Conservation (phyloP, 1,140 invertebrate species). For the Drosophila saltans region DNA sequence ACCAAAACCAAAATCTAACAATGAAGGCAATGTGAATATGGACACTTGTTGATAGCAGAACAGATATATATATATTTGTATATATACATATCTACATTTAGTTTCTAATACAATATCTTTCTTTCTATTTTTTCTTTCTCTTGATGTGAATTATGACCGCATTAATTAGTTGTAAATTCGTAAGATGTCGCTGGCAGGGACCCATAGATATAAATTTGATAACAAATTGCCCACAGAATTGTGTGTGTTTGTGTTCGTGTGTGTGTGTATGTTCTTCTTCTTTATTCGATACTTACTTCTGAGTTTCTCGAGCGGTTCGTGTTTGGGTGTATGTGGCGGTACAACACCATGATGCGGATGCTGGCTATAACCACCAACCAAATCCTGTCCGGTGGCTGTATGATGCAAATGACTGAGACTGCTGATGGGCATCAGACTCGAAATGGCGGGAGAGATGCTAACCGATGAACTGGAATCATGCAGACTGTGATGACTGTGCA, state of each 20-base stretch:
- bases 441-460: constrained; percentile 87
- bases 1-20: background rate
- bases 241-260: background rate
- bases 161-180: constrained; percentile 82
- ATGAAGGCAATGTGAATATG: constrained; percentile 68
- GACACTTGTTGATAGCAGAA: constrained; percentile 68
- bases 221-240: constrained; percentile 77
- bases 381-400: constrained; percentile 70
- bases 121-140: background rate
- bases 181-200: constrained; percentile 35
- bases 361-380: constrained; percentile 83
- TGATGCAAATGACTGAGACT: constrained; percentile 84
- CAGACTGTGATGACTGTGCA: constrained; percentile 85
- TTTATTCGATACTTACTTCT: constrained; percentile 88
- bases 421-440: constrained; percentile 86
- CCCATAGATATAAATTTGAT: constrained; percentile 58
- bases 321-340: constrained; percentile 85
- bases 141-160: constrained; percentile 70
- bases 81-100: constrained; percentile 15
- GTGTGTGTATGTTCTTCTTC: constrained; percentile 3
- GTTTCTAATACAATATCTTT: background rate
- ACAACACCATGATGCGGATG: constrained; percentile 85
- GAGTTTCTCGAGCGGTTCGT: constrained; percentile 91
- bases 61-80: constrained; percentile 15
- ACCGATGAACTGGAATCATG: constrained; percentile 86